A percentile compares a stretch with the other conserved stretches of the same genome.
Evolutionary conservation across 1,140 invertebrate species (phyloP).

Genomic region (Drosophila dunni): DNA sequence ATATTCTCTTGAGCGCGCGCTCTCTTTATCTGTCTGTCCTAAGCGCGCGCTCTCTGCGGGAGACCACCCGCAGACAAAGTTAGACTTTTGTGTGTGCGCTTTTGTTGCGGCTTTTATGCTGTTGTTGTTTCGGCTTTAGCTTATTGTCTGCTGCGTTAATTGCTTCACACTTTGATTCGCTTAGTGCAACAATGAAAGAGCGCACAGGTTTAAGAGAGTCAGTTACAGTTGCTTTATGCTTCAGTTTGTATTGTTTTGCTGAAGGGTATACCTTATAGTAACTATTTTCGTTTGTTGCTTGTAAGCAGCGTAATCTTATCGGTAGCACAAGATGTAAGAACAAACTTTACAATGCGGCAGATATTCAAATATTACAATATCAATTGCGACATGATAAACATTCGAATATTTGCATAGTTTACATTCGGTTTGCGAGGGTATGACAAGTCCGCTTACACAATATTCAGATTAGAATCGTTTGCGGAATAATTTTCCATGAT

Average conservation of each 20-base stretch:
- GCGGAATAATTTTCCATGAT: background rate
- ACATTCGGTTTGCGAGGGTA: background rate
- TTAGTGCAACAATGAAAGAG: background rate
- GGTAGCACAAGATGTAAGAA: slow-evolving; percentile 8
- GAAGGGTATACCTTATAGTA: background rate
- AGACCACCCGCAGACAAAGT: slow-evolving; percentile 52
- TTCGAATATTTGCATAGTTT: slow-evolving; percentile 6
- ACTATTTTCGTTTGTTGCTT: background rate
- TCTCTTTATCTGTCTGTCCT: slow-evolving; percentile 18
- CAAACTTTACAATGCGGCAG: slow-evolving; percentile 30
- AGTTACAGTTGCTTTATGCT: background rate
- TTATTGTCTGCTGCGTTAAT: slow-evolving; percentile 1
- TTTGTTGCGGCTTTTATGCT: slow-evolving; percentile 3
- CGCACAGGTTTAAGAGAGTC: background rate
- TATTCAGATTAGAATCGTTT: background rate
- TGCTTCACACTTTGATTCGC: slow-evolving; percentile 13
- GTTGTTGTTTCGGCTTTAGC: background rate
- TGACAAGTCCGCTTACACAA: background rate
- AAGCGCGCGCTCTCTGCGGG: slow-evolving; percentile 22
- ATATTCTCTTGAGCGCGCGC: slow-evolving; percentile 33
- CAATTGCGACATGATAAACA: background rate
- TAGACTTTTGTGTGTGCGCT: slow-evolving; percentile 18
- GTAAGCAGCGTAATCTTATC: slow-evolving; percentile 34
- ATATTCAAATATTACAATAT: slow-evolving; percentile 25
- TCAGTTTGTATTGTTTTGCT: slow-evolving; percentile 7